A percentile compares a stretch with the other conserved stretches of the same genome.
phyloP scores from a whole-genome alignment of 2,888 invertebrate genomes.

The Osmoderma eremita region DNA sequence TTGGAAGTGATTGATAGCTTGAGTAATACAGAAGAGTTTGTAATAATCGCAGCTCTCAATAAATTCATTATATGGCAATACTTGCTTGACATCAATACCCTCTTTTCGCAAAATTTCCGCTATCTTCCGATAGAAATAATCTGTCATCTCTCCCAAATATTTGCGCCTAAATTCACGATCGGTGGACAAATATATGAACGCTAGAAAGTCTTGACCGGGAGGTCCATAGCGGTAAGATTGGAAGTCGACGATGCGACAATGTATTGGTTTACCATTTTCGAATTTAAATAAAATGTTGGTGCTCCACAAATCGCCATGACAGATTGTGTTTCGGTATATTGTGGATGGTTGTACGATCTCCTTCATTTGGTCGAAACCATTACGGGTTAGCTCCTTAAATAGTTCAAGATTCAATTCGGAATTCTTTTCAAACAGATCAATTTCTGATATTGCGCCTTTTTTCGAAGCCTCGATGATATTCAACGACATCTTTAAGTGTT shows the following conservation, averaged over 20 bases:
- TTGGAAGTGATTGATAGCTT: conserved; percentile 49
- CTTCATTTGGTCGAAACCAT: conserved; percentile 43
- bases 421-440: conserved; percentile 20
- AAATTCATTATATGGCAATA: conserved; percentile 50
- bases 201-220: conserved; percentile 53
- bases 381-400: conserved; percentile 42
- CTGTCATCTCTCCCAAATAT: conserved; percentile 44
- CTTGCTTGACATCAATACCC: conserved; percentile 40
- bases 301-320: conserved; percentile 65
- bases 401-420: neutral
- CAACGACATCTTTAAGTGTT: neutral
- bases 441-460: conserved; percentile 27
- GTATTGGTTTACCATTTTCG: conserved; percentile 47
- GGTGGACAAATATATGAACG: conserved; percentile 51
- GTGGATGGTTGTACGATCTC: conserved; percentile 57
- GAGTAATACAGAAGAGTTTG: conserved; percentile 50
- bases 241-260: conserved; percentile 54
- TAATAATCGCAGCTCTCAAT: conserved; percentile 50
- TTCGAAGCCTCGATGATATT: conserved; percentile 10
- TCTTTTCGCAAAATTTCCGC: conserved; percentile 43
- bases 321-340: conserved; percentile 60
- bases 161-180: conserved; percentile 46
- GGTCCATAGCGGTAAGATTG: conserved; percentile 53
- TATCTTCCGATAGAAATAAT: conserved; percentile 50
- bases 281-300: conserved; percentile 63